Conservation (phyloP, 2,888 invertebrate genomes). For the Bedellia somnulentella region DNA sequence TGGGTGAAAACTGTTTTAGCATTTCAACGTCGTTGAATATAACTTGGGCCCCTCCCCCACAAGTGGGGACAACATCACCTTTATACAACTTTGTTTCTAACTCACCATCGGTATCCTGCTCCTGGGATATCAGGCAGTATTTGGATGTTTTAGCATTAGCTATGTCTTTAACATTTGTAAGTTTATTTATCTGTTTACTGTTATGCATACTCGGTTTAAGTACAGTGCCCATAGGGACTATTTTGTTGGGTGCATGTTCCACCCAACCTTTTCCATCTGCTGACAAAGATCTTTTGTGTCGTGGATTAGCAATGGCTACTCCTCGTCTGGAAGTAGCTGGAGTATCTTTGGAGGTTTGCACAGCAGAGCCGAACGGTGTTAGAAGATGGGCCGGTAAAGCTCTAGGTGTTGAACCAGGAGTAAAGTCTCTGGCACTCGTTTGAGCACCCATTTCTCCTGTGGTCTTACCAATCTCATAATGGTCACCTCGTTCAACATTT, state of each 20-base stretch:
- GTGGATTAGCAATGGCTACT: slow-evolving; percentile 68
- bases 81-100: slow-evolving; percentile 91
- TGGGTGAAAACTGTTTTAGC: slow-evolving; percentile 78
- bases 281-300: slow-evolving; percentile 81
- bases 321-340: slow-evolving; percentile 56
- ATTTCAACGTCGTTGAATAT: slow-evolving; percentile 94
- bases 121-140: slow-evolving; percentile 92
- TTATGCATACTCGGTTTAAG: slow-evolving; percentile 82
- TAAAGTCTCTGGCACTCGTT: slow-evolving; percentile 32
- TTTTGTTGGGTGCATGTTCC: slow-evolving; percentile 81
- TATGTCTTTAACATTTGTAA: slow-evolving; percentile 78
- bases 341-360: slow-evolving; percentile 28
- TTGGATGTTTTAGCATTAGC: slow-evolving; percentile 73
- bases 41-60: slow-evolving; percentile 93
- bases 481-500: slow-evolving; percentile 26
- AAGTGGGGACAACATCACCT: slow-evolving; percentile 92
- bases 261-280: slow-evolving; percentile 79
- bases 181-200: slow-evolving; percentile 80
- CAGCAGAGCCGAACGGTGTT: slow-evolving; percentile 25
- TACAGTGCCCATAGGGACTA: slow-evolving; percentile 85
- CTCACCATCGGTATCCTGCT: slow-evolving; percentile 89
- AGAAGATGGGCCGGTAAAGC: slow-evolving; percentile 44
- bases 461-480: slow-evolving; percentile 16
- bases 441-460: slow-evolving; percentile 36
- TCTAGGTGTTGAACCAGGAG: slow-evolving; percentile 45